Evolutionary conservation across 2,797 vertebrate species (phyloP).

Genomic region (Bryconaethiops microstoma): DNA sequence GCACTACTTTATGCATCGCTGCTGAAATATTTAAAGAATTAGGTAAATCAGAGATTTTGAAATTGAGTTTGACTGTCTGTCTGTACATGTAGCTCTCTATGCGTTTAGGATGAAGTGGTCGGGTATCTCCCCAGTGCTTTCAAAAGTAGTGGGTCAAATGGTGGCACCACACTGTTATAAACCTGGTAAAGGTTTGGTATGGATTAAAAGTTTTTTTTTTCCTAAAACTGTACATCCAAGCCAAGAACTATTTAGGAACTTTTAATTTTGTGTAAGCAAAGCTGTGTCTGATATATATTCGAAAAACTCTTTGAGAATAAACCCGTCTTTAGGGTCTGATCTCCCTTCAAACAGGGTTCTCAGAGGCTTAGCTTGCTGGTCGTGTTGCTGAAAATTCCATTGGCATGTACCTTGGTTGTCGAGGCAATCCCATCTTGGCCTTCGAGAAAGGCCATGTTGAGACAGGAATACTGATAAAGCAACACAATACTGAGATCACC

Average conservation of each 20-base stretch:
- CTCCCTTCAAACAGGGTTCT: conserved; percentile 66
- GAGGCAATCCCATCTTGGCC: conserved; percentile 72
- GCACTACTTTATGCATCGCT: no score
- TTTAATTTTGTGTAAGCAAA: neutral
- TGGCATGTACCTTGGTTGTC: conserved; percentile 73
- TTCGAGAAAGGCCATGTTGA: conserved; percentile 67
- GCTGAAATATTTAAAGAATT: no score
- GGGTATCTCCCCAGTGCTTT: no score
- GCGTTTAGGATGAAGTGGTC: no score
- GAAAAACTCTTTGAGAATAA: conserved; percentile 45
- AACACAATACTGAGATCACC: conserved; percentile 56
- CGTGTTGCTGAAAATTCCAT: conserved; percentile 77
- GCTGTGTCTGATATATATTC: conserved; percentile 5
- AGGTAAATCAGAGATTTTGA: no score
- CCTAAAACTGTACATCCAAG: neutral
- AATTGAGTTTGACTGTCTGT: no score
- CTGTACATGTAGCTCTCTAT: no score
- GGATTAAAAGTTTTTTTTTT: no score
- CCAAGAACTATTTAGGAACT: neutral
- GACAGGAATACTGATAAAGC: conserved; percentile 77
- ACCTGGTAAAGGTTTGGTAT: no score
- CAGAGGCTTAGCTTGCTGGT: conserved; percentile 70
- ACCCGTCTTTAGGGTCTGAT: conserved; percentile 71
- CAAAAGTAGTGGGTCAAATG: no score
- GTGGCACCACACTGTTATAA: no score